Evolutionary conservation across 2,113 vertebrate genomes (phyloP).

Genomic region (Lepus timidus): DNA sequence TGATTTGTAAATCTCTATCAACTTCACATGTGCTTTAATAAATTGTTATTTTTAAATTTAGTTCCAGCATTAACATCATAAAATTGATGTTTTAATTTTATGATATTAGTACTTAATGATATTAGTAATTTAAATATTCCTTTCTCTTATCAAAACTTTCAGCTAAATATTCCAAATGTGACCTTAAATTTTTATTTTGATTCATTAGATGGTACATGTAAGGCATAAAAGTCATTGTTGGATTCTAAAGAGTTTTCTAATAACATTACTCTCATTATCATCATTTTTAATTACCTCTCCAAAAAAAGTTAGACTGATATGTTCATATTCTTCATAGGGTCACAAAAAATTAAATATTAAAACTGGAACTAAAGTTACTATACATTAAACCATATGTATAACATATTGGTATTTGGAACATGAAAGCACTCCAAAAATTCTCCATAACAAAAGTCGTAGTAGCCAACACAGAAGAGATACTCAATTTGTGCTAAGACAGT

Average conservation of each 20-base stretch:
- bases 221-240: neutral
- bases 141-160: constrained; percentile 29
- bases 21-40: neutral
- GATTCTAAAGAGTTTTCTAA: neutral
- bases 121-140: constrained; percentile 11
- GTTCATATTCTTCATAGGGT: neutral
- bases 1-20: neutral
- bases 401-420: constrained; percentile 5
- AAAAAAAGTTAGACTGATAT: neutral
- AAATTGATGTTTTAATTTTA: neutral
- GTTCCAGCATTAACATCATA: neutral
- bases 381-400: neutral
- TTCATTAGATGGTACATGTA: neutral
- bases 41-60: constrained; percentile 21
- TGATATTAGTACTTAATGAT: neutral
- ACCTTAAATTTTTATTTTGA: neutral
- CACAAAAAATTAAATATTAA: neutral
- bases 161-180: constrained; percentile 55
- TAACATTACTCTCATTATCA: neutral
- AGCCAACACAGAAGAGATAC: neutral
- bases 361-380: neutral
- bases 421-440: neutral
- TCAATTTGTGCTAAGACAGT: neutral
- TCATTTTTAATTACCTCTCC: neutral
- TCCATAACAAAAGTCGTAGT: neutral